Conservation (phyloP, 2,797 vertebrate species). For the Mus caroli region DNA sequence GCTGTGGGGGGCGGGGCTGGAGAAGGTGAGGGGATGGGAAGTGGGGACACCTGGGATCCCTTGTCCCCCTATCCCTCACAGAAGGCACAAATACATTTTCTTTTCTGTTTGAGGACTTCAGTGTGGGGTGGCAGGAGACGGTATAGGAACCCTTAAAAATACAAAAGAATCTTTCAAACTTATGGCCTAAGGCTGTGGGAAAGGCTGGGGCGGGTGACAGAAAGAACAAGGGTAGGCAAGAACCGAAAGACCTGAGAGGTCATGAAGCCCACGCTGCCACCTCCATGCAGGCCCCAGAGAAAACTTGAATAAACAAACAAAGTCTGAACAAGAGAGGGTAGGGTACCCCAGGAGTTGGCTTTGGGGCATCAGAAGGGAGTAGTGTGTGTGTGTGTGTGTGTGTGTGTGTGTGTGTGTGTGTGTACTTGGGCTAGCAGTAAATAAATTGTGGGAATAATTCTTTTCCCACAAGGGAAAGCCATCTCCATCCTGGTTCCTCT, state of each 20-base stretch:
- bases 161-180: slow-evolving; percentile 76
- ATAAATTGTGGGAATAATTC: background rate
- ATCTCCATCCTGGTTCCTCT: slow-evolving; percentile 35
- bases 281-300: slow-evolving; percentile 14
- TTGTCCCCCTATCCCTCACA: slow-evolving; percentile 63
- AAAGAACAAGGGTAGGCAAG: slow-evolving; percentile 41
- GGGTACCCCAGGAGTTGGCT: slow-evolving; percentile 66
- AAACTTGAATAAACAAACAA: slow-evolving; percentile 73
- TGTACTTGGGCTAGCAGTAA: background rate
- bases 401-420: background rate
- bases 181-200: slow-evolving; percentile 61
- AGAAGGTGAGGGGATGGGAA: slow-evolving; percentile 30
- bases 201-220: background rate
- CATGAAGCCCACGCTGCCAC: slow-evolving; percentile 13
- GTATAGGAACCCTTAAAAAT: slow-evolving; percentile 72
- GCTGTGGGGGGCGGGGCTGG: slow-evolving; percentile 65
- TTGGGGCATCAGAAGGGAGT: slow-evolving; percentile 54
- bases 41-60: slow-evolving; percentile 50
- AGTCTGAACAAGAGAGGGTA: background rate
- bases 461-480: background rate
- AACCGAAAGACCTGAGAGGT: slow-evolving; percentile 65
- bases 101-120: slow-evolving; percentile 72
- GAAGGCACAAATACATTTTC: slow-evolving; percentile 83
- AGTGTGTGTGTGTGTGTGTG: background rate
- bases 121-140: background rate